Evolutionary conservation across 2,888 invertebrate genomes (phyloP), one percentile per base, ranked within the genome.

Genomic region (Mechanitis messenoides): DNA sequence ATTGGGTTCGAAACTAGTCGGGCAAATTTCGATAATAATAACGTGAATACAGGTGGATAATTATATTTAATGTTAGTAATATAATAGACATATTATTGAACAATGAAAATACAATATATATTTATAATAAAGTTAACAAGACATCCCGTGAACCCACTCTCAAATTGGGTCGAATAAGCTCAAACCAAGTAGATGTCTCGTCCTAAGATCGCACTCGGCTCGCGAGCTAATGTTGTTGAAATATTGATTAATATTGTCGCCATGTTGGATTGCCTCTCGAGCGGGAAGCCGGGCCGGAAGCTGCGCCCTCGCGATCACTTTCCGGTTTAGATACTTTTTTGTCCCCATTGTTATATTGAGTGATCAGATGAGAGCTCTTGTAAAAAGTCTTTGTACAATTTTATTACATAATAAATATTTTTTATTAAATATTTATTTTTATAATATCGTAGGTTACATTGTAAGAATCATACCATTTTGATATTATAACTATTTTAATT

Each of bases 231-330:
- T 90, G 80, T 90, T 90, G 87, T 91, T 91, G 90, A 91, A 90
- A 91, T 85, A 91, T 90, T 90, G 90, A 90, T 90, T 90, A 90
- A 91, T 90, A 89, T 91, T 91, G 90, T 89, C 84, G 87, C 87
- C 89, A 84, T 85, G 72, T 84, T 84, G 83, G 82, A 82, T 83
- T 80, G 80, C 76, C 82, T 72, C 88, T 87, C 75, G 75, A 79
- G 74, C 74, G 77, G 80, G 80, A 79, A 77, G 78, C 74, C 75
- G 42, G 73, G 78, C 75, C 75, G 78, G 77, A 74, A 73, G 74
- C 78, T 69, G 73, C 76, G 78, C 80, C 75, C 81, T 72, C 69
- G 75, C 74, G 78, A 75, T 77, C 77, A 77, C 76, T 79, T 82
- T 80, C 84, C 81, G 79, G 79, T 79, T 78, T 76, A 78, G 81